Evolutionary conservation across 2,888 invertebrate species (phyloP), one percentile per base, ranked within the genome.

Genomic region (Geotrupes spiniger): DNA sequence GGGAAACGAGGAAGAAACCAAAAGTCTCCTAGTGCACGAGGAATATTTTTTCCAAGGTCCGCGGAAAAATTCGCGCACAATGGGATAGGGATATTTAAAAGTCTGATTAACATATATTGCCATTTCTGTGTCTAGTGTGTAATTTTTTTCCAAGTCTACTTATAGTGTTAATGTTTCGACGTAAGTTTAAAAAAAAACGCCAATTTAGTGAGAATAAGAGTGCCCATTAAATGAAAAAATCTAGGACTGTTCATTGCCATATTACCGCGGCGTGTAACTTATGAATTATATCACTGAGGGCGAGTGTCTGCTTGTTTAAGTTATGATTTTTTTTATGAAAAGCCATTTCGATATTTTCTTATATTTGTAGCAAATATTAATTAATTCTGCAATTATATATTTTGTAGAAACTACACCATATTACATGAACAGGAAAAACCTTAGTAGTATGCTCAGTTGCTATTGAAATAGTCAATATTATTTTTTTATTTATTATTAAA

Each of bases 1-100:
- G 83, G 46, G 83, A 85, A 51, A 80, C 79, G 33, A 78, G 82
- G 56, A 84, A 83, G 49, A 85, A 84, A 62, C 83, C 85, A 64
- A 87, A 87, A 75, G 76, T 79, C 11, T 81, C 84, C 78, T 85
- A 85, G 73, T 73, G 67, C 69, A 62, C 57, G 53, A 51, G 60
- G 49, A 61, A 56, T 47, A 51, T 63, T 29, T 51, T 65, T 40
- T 54, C 56, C 16, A 60, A 57, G 42, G 62, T 66, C 38, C 64
- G 66, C 29, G 51, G 53, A 27, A 60, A 56, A 45, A 50, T 63
- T 44, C 59, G 54, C 38, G 56, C 59, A 12, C 58, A 53, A 49
- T 60, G 58, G 58, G 56, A 56, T 39, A 54, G 55, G 42, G 53
- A 60, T 36, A 51, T 42, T 27, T 46, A 46, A 52, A 57, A 56